Percentiles rank a stretch among this genome's conserved stretches.
Conservation (phyloP, 2,113 vertebrate species). For the Lethenteron reissneri region DNA sequence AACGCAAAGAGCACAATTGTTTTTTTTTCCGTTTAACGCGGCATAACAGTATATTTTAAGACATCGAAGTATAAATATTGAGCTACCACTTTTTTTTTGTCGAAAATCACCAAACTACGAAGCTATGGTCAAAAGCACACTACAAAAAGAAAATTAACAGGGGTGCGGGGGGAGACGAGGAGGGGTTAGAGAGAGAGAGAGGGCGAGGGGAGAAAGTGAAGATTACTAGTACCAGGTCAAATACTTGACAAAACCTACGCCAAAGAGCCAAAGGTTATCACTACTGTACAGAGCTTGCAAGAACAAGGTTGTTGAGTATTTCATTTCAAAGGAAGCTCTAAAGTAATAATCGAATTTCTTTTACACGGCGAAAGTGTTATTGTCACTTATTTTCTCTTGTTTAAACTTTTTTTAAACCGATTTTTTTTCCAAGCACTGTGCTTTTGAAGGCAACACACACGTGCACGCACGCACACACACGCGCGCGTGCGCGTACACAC, state of each 20-base stretch:
- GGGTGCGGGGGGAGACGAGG: not conserved
- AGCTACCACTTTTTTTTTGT: no score
- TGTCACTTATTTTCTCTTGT: no score
- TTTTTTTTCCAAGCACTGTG: no score
- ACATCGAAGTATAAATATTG: no score
- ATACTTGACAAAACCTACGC: slow-evolving; percentile 4
- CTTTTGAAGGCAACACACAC: no score
- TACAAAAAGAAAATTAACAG: not conserved
- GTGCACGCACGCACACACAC: no score
- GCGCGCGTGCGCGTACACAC: no score
- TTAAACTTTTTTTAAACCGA: no score
- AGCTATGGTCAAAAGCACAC: not conserved
- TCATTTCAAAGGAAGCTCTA: slow-evolving; percentile 2
- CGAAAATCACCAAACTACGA: no score
- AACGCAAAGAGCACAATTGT: no score
- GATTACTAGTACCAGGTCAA: slow-evolving; percentile 6
- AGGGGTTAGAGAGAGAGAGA: not conserved
- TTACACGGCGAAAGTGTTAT: not conserved
- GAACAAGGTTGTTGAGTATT: slow-evolving; percentile 1
- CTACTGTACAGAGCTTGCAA: slow-evolving; percentile 6
- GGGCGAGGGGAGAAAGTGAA: not conserved
- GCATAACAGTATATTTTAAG: no score
- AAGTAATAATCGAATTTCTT: not conserved
- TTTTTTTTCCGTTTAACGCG: no score
- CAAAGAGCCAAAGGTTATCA: not conserved